phyloP scores from a whole-genome alignment of 2,888 invertebrate genomes.

The Cataglyphis albicans region DNA sequence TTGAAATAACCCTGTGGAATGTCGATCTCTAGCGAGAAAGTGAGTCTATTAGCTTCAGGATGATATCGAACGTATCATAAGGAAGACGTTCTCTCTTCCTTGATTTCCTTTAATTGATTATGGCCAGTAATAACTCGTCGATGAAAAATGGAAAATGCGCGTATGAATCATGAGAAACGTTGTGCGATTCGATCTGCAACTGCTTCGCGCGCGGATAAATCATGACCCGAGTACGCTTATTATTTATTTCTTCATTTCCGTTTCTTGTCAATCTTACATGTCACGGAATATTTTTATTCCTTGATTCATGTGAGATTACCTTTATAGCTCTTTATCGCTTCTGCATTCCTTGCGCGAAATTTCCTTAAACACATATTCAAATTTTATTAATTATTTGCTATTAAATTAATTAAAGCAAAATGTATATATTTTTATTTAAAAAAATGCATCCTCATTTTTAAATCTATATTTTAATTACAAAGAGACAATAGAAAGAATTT shows the following conservation, averaged over 20 bases:
- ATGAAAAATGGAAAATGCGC: slow-evolving; percentile 33
- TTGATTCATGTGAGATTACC: slow-evolving; percentile 23
- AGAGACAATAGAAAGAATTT: not conserved
- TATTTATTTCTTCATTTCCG: slow-evolving; percentile 52
- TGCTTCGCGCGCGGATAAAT: slow-evolving; percentile 36
- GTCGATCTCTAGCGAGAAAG: slow-evolving; percentile 19
- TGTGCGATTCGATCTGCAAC: slow-evolving; percentile 36
- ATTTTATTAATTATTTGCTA: not conserved
- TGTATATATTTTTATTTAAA: not conserved
- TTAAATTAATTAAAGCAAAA: not conserved
- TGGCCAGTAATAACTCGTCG: not conserved
- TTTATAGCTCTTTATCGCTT: not conserved
- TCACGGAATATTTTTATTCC: slow-evolving; percentile 21
- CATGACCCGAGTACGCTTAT: slow-evolving; percentile 27
- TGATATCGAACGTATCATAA: slow-evolving; percentile 37
- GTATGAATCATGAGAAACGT: slow-evolving; percentile 41
- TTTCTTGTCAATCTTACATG: slow-evolving; percentile 27
- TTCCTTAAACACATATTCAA: not conserved
- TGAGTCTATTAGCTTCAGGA: slow-evolving; percentile 9
- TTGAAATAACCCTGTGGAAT: slow-evolving; percentile 31
- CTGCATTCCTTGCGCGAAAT: not conserved
- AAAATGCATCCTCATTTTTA: not conserved
- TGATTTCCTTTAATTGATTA: slow-evolving; percentile 21
- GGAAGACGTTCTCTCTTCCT: slow-evolving; percentile 49
- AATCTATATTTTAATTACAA: not conserved